Percentiles rank a stretch among this genome's conserved stretches.
Evolutionary conservation across 2,888 invertebrate species (phyloP).

Genomic region (Oxytorus armatus): DNA sequence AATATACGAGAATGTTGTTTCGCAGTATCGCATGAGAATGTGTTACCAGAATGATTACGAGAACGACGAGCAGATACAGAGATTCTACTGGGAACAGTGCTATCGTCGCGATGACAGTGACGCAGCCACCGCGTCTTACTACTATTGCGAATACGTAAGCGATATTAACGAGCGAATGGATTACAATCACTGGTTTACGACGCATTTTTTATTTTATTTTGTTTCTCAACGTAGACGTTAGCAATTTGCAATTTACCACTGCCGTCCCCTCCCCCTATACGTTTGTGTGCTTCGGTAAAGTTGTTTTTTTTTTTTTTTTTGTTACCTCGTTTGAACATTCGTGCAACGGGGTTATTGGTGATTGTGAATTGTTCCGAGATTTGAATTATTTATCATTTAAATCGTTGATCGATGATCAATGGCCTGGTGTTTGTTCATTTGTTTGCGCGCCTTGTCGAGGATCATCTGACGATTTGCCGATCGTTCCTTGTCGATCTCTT

Average conservation of each 20-base stretch:
- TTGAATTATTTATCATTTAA: constrained; percentile 26
- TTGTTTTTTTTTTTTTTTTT: not conserved
- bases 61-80: constrained; percentile 83
- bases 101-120: constrained; percentile 81
- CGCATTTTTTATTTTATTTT: too few species aligned
- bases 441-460: not conserved
- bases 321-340: not conserved
- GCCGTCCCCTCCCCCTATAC: too few species aligned
- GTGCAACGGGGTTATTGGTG: not conserved
- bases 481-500: not conserved
- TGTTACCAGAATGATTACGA: constrained; percentile 84
- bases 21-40: constrained; percentile 83
- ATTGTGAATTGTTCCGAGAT: constrained; percentile 12
- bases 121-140: constrained; percentile 82
- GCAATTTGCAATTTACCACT: too few species aligned
- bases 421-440: not conserved
- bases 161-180: constrained; percentile 30
- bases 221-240: too few species aligned
- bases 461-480: too few species aligned
- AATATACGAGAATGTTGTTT: constrained; percentile 82
- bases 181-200: not conserved
- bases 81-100: constrained; percentile 84
- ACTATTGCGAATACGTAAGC: constrained; percentile 84
- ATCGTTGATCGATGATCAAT: constrained; percentile 4
- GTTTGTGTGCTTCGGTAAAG: not conserved